Evolutionary conservation across 2,888 invertebrate genomes (phyloP).

Genomic region (Deilephila elpenor): DNA sequence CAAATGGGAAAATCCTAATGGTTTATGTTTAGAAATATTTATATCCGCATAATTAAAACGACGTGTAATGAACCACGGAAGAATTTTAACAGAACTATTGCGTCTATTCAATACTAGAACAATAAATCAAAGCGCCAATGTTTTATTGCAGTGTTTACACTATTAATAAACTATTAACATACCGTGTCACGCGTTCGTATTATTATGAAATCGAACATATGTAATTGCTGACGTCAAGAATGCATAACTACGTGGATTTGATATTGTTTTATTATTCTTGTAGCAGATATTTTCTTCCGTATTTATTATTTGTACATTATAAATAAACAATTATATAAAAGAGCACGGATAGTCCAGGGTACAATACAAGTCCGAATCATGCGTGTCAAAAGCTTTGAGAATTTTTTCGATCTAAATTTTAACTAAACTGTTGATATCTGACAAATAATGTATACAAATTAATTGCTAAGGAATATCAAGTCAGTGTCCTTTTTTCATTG

Average conservation of each 20-base stretch:
- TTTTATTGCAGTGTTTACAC: slow-evolving; percentile 9
- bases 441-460: too few relatives aligned
- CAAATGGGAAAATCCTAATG: too few relatives aligned
- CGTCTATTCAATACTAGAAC: background rate
- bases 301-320: background rate
- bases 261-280: too few relatives aligned
- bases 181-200: background rate
- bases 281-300: background rate
- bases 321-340: too few relatives aligned
- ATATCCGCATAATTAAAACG: background rate
- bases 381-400: too few relatives aligned
- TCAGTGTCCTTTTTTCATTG: too few relatives aligned
- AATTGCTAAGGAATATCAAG: too few relatives aligned
- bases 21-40: background rate
- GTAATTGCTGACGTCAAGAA: slow-evolving; percentile 4
- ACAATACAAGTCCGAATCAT: too few relatives aligned
- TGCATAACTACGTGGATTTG: background rate
- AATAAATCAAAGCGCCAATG: slow-evolving; percentile 7
- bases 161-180: background rate
- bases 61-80: background rate
- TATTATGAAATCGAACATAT: background rate
- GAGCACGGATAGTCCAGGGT: too few relatives aligned
- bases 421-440: too few relatives aligned
- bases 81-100: background rate
- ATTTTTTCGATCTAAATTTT: too few relatives aligned